Conservation (phyloP, 2,888 invertebrate species). For the Caenorhabditis auriculariae region DNA sequence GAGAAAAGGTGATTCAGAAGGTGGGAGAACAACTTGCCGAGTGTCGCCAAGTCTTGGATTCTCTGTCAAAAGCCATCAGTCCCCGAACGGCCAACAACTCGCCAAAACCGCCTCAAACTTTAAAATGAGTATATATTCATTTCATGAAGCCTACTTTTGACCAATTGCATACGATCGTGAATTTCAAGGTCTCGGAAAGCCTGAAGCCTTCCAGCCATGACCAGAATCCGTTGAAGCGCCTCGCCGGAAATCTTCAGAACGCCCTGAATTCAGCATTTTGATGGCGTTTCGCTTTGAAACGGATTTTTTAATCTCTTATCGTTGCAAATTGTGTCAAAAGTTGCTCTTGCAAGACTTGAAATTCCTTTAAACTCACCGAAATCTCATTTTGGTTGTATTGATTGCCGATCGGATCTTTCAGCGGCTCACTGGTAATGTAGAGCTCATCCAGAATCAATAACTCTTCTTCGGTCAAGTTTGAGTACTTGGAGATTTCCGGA, state of each 20-base stretch:
- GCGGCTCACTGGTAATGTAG: conserved; percentile 18
- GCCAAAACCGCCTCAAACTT: conserved; percentile 75
- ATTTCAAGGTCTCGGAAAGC: conserved; percentile 91
- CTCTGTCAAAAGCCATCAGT: conserved; percentile 86
- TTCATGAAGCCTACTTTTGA: conserved; percentile 73
- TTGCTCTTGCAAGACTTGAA: too few relatives aligned
- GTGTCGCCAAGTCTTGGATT: conserved; percentile 69
- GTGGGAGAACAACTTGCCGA: conserved; percentile 7
- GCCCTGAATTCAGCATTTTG: conserved; percentile 33
- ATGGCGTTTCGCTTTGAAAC: conserved; percentile 6
- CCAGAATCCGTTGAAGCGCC: conserved; percentile 78
- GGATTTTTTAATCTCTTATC: conserved; percentile 2
- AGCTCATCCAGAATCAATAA: conserved; percentile 16
- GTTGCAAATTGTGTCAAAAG: too few relatives aligned
- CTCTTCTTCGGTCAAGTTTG: conserved; percentile 5
- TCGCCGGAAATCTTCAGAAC: conserved; percentile 75
- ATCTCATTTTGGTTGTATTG: conserved; percentile 13
- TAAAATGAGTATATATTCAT: background rate
- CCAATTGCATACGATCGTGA: conserved; percentile 83
- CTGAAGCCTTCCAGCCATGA: conserved; percentile 71
- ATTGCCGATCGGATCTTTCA: conserved; percentile 17
- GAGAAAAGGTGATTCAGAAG: background rate
- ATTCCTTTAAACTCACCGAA: too few relatives aligned
- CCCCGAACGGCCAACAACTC: conserved; percentile 94
- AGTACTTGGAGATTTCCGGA: background rate